These are phyloP conservation scores for Coecobrya sp. DNA, from an alignment of 2,888 invertebrate genomes.

Conservation along the genomic window DNA sequence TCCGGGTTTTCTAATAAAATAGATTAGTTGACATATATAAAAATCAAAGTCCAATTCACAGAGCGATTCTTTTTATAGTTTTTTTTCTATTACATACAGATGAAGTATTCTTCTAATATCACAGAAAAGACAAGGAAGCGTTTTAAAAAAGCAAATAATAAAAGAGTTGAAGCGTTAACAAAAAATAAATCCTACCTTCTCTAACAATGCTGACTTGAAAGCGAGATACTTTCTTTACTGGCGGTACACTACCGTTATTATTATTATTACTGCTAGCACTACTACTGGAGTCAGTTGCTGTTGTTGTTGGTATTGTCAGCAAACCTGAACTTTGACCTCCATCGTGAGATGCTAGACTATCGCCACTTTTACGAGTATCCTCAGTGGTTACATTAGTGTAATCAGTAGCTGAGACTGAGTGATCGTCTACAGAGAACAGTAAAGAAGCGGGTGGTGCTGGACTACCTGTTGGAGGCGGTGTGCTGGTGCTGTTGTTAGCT, in stretches of 20 bases:
- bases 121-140: constrained; percentile 29
- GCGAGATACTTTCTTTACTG: constrained; percentile 88
- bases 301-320: constrained; percentile 75
- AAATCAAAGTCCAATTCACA: too few relatives aligned
- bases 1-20: constrained; percentile 9
- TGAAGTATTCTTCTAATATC: neutral
- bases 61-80: too few relatives aligned
- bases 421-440: constrained; percentile 62
- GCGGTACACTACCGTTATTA: constrained; percentile 76
- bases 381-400: constrained; percentile 27
- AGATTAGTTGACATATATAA: neutral
- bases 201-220: constrained; percentile 89
- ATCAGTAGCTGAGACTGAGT: constrained; percentile 23
- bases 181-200: constrained; percentile 87
- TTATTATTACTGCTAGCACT: constrained; percentile 74
- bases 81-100: neutral
- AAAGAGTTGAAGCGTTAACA: constrained; percentile 54
- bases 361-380: constrained; percentile 53
- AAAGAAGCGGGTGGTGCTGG: constrained; percentile 61
- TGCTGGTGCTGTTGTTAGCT: constrained; percentile 60
- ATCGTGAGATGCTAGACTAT: neutral
- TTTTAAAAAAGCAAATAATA: constrained; percentile 44
- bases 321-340: constrained; percentile 64
- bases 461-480: constrained; percentile 61
- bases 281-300: constrained; percentile 66